Conservation (phyloP, 1,140 invertebrate species). For the Eulimnadia texana region DNA sequence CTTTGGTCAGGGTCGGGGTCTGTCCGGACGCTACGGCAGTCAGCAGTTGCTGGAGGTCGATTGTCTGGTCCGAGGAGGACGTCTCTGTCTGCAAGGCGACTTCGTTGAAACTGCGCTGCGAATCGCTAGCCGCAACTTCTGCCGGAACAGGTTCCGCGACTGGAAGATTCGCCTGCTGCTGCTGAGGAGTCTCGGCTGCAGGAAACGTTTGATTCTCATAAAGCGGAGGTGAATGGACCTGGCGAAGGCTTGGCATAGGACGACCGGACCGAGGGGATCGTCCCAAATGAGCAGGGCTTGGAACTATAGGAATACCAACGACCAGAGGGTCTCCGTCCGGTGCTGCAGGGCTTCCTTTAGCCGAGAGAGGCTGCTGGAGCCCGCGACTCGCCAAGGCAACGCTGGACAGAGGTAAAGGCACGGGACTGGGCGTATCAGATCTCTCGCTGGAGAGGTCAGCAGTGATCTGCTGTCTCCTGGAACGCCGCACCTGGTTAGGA, state of each 20-base stretch:
- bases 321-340: background rate
- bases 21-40: background rate
- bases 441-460: slow-evolving; percentile 25
- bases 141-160: background rate
- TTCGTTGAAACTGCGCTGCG: slow-evolving; percentile 2
- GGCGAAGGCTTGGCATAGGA: slow-evolving; percentile 30
- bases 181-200: background rate
- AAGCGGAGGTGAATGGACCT: slow-evolving; percentile 21
- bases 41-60: background rate
- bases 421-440: slow-evolving; percentile 7
- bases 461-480: background rate
- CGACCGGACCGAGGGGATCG: slow-evolving; percentile 42
- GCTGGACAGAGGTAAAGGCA: slow-evolving; percentile 18
- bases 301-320: slow-evolving; percentile 24
- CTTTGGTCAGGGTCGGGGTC: background rate
- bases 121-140: background rate
- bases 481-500: slow-evolving; percentile 8
- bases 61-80: background rate
- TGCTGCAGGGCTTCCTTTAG: background rate
- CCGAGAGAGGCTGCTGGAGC: slow-evolving; percentile 10
- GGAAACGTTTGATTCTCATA: slow-evolving; percentile 8
- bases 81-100: slow-evolving; percentile 17
- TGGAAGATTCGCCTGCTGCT: background rate
- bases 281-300: slow-evolving; percentile 26
- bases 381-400: slow-evolving; percentile 17